Evolutionary conservation across 2,888 invertebrate genomes (phyloP).

Genomic region (Cylloceria caligata): DNA sequence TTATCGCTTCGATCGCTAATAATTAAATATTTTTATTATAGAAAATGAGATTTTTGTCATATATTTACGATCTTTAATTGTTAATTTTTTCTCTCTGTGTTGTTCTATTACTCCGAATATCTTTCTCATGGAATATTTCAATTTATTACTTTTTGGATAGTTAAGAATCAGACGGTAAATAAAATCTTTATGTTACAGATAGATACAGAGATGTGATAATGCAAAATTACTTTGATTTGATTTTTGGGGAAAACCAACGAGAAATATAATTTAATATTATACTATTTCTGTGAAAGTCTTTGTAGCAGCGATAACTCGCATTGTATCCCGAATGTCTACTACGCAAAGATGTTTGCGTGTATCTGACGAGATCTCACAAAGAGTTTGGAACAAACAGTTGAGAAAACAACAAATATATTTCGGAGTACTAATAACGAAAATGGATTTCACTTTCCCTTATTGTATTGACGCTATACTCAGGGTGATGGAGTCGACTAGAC

Average conservation of each 20-base stretch:
- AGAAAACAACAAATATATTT: constrained; percentile 50
- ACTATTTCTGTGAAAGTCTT: background rate
- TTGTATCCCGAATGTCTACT: background rate
- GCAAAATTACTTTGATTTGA: no score
- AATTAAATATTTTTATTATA: no score
- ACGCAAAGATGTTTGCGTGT: background rate
- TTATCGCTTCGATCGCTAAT: no score
- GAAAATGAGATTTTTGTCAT: no score
- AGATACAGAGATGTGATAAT: no score
- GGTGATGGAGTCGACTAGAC: constrained; percentile 13
- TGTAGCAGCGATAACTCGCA: background rate
- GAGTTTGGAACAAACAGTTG: constrained; percentile 1
- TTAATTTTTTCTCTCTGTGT: no score
- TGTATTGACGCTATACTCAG: constrained; percentile 29
- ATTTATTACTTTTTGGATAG: background rate
- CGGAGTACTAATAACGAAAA: constrained; percentile 60
- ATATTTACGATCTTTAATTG: no score
- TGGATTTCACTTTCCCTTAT: constrained; percentile 64
- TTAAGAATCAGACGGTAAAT: no score
- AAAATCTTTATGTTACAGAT: no score
- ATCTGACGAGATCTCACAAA: background rate
- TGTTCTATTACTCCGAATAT: no score
- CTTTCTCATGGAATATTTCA: background rate
- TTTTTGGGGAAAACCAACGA: no score
- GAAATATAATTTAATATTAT: no score